phyloP scores from a whole-genome alignment of 2,113 vertebrate genomes.

The Vanacampus margaritifer region DNA sequence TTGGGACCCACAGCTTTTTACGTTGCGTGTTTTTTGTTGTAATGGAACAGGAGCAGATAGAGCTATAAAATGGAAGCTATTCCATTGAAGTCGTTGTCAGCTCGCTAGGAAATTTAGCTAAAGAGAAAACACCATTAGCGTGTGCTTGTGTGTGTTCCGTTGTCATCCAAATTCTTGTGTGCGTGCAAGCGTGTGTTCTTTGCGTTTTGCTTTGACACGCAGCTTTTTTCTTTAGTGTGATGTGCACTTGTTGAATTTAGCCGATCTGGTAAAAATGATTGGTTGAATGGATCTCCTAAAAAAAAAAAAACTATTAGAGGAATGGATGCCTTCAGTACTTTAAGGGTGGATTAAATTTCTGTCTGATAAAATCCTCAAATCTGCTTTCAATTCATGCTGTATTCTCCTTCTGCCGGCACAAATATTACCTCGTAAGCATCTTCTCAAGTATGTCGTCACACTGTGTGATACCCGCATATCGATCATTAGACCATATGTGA shows the following conservation, averaged over 20 bases:
- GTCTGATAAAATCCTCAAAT: conserved; percentile 33
- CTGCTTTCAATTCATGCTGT: conserved; percentile 10
- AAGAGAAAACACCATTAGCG: conserved; percentile 39
- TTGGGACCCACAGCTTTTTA: too few relatives aligned
- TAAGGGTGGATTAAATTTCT: conserved; percentile 47
- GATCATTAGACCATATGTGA: too few relatives aligned
- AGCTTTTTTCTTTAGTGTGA: conserved; percentile 14
- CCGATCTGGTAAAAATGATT: conserved; percentile 59
- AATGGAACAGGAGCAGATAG: too few relatives aligned
- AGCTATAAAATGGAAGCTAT: too few relatives aligned
- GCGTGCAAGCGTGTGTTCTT: background rate
- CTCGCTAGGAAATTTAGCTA: conserved; percentile 1
- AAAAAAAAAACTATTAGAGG: conserved; percentile 46
- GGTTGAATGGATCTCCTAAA: conserved; percentile 44
- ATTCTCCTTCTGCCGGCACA: background rate
- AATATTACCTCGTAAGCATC: background rate
- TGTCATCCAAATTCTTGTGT: conserved; percentile 1
- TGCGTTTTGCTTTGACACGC: conserved; percentile 17
- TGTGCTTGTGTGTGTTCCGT: background rate
- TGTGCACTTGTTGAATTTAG: conserved; percentile 49
- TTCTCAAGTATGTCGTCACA: background rate
- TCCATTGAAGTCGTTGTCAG: too few relatives aligned
- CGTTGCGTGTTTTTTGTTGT: too few relatives aligned
- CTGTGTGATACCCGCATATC: background rate
- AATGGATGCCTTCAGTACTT: conserved; percentile 56